Evolutionary conservation across 2,797 vertebrate species (phyloP).

Genomic region (Rousettus madagascariensis): DNA sequence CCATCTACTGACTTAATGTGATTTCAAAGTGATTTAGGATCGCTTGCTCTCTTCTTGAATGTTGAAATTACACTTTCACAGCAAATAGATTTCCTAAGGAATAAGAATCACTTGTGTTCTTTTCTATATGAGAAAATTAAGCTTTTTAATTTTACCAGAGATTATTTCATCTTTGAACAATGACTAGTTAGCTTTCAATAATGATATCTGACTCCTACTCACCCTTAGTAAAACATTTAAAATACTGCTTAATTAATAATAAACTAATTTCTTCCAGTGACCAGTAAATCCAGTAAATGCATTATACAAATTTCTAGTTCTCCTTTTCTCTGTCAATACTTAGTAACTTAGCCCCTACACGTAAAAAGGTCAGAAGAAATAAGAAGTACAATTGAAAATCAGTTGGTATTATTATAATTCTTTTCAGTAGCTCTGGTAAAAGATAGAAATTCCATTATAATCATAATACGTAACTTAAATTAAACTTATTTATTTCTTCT

Average conservation of each 20-base stretch:
- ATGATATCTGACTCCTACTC: background rate
- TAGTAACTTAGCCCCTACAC: background rate
- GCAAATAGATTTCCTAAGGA: background rate
- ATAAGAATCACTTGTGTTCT: background rate
- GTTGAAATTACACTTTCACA: background rate
- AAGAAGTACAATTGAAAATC: background rate
- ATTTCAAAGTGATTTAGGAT: background rate
- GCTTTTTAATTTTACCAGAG: background rate
- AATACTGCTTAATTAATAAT: constrained; percentile 20
- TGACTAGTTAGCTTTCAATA: constrained; percentile 13
- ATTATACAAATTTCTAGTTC: background rate
- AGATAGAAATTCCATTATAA: background rate
- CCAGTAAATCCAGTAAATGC: background rate
- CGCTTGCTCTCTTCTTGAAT: background rate
- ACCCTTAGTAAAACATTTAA: constrained; percentile 33
- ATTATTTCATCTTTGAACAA: background rate
- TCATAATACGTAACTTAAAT: background rate
- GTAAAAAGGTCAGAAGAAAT: constrained; percentile 20
- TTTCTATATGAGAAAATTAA: constrained; percentile 2
- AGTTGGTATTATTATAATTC: background rate
- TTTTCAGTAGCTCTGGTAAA: constrained; percentile 7
- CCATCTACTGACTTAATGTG: background rate
- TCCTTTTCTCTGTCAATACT: constrained; percentile 11
- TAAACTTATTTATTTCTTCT: background rate
- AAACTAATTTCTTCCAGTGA: constrained; percentile 32